These are phyloP conservation scores for Miniopterus natalensis DNA, from an alignment of 2,113 vertebrate genomes.

Conservation along the genomic window DNA sequence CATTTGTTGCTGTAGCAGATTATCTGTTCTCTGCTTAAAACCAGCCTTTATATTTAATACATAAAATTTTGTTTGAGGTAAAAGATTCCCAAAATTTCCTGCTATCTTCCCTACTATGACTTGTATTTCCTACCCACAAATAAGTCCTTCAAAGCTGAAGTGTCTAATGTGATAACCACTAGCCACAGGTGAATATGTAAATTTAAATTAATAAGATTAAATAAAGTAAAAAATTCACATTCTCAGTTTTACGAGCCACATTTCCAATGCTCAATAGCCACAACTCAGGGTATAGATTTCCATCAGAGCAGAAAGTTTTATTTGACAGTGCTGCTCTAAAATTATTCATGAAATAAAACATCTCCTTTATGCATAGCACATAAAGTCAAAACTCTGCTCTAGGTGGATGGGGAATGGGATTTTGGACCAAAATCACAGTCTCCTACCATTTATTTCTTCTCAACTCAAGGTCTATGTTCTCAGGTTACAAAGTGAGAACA, in stretches of 20 bases:
- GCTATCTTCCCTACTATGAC: background rate
- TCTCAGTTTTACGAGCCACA: background rate
- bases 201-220: background rate
- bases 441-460: background rate
- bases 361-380: background rate
- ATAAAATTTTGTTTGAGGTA: background rate
- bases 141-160: background rate
- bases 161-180: background rate
- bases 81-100: background rate
- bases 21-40: conserved; percentile 22
- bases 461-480: background rate
- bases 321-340: background rate
- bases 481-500: background rate
- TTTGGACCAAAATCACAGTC: background rate
- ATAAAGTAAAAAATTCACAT: background rate
- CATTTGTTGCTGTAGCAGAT: background rate
- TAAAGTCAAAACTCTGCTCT: background rate
- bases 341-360: background rate
- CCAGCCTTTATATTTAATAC: background rate
- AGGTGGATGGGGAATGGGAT: background rate
- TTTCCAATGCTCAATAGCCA: background rate
- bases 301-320: background rate
- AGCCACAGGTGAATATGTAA: background rate
- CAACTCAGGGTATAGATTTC: background rate
- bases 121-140: background rate